Evolutionary conservation across 1,140 invertebrate genomes (phyloP).

Genomic region (Drosophila gunungcola): DNA sequence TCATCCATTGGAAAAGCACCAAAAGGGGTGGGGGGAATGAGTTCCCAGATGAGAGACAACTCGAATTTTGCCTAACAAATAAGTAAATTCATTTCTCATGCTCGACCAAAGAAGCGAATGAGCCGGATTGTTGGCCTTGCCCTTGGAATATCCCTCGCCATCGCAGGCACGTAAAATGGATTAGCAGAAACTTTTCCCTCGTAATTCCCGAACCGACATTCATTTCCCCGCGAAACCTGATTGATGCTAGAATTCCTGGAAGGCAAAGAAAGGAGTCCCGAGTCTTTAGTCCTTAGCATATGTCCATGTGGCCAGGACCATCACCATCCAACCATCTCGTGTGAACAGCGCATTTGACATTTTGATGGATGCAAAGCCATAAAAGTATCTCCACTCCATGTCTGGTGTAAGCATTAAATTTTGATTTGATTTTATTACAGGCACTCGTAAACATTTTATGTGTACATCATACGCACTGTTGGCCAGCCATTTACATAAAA

Average conservation of each 20-base stretch:
- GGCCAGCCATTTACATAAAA: slow-evolving; percentile 66
- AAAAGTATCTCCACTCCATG: slow-evolving; percentile 42
- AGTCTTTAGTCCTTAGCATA: slow-evolving; percentile 8
- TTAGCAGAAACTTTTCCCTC: slow-evolving; percentile 34
- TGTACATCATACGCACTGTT: slow-evolving; percentile 74
- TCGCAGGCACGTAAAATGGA: slow-evolving; percentile 48
- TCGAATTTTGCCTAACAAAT: slow-evolving; percentile 23
- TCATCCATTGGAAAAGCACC: slow-evolving; percentile 25
- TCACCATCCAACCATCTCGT: slow-evolving; percentile 14
- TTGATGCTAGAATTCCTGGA: slow-evolving; percentile 22
- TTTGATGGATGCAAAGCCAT: slow-evolving; percentile 74
- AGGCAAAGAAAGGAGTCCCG: slow-evolving; percentile 9
- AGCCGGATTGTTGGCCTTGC: slow-evolving; percentile 27
- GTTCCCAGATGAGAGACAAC: slow-evolving; percentile 2
- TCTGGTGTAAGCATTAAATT: slow-evolving; percentile 65
- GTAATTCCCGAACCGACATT: slow-evolving; percentile 27
- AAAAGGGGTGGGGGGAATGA: not conserved
- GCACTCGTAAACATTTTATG: slow-evolving; percentile 76
- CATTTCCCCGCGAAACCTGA: slow-evolving; percentile 32
- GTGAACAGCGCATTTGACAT: slow-evolving; percentile 79
- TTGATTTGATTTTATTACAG: slow-evolving; percentile 79
- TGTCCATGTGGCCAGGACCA: slow-evolving; percentile 29
- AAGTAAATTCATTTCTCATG: slow-evolving; percentile 51
- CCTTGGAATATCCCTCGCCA: slow-evolving; percentile 44
- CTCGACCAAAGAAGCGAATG: slow-evolving; percentile 35